Evolutionary conservation across 2,797 vertebrate species (phyloP).

Genomic region (Gymnopithys bicolor): DNA sequence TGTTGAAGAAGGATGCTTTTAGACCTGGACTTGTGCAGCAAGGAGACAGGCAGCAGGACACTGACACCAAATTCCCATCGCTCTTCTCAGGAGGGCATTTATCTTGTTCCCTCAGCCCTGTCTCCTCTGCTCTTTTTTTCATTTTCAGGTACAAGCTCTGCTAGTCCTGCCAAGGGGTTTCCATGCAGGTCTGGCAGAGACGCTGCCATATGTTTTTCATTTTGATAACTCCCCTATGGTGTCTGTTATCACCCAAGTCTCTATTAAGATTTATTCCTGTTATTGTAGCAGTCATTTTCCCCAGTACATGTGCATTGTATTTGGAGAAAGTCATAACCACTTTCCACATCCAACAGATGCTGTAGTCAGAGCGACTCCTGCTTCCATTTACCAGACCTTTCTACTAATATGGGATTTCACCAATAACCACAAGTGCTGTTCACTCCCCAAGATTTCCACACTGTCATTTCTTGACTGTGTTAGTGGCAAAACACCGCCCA

Average conservation of each 20-base stretch:
- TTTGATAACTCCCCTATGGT: conserved; percentile 64
- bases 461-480: conserved; percentile 33
- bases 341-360: conserved; percentile 65
- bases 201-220: conserved; percentile 50
- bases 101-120: not conserved
- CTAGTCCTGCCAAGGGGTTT: conserved; percentile 29
- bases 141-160: conserved; percentile 28
- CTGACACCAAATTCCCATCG: not conserved
- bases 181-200: conserved; percentile 45
- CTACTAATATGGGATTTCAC: conserved; percentile 67
- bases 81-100: not conserved
- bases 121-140: not conserved
- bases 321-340: conserved; percentile 62
- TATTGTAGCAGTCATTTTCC: conserved; percentile 70
- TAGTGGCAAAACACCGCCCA: not conserved
- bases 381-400: conserved; percentile 65
- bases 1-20: not conserved
- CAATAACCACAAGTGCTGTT: conserved; percentile 63
- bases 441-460: conserved; percentile 22
- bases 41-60: not conserved
- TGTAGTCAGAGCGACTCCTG: conserved; percentile 70
- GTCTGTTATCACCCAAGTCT: conserved; percentile 70
- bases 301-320: conserved; percentile 67
- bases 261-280: conserved; percentile 74
- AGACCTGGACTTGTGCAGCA: not conserved